Conservation (phyloP, 2,797 vertebrate species). For the Hemibagrus guttatus region DNA sequence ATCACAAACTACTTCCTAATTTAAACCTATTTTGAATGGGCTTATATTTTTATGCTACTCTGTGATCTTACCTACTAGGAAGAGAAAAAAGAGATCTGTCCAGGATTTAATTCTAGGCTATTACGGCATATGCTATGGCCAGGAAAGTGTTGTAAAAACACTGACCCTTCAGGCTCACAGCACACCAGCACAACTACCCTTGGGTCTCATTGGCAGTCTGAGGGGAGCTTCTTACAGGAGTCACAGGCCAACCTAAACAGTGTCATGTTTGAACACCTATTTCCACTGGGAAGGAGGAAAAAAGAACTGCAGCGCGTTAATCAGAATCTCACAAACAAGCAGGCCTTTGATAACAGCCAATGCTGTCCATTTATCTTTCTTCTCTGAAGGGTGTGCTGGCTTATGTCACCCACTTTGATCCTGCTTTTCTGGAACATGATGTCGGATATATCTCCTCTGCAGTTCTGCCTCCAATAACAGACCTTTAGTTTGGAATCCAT, state of each 20-base stretch:
- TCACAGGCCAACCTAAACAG: slow-evolving; percentile 75
- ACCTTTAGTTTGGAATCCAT: slow-evolving; percentile 58
- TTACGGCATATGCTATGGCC: slow-evolving; percentile 62
- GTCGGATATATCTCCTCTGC: slow-evolving; percentile 58
- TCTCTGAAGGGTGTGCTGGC: slow-evolving; percentile 67
- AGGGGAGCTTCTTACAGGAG: slow-evolving; percentile 63
- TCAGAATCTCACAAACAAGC: slow-evolving; percentile 73
- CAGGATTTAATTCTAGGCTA: slow-evolving; percentile 58
- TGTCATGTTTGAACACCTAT: slow-evolving; percentile 80
- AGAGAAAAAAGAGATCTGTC: slow-evolving; percentile 45
- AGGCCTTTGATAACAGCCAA: slow-evolving; percentile 73
- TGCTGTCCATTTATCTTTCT: slow-evolving; percentile 70
- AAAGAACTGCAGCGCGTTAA: slow-evolving; percentile 64
- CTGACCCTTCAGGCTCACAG: slow-evolving; percentile 57
- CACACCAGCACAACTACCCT: slow-evolving; percentile 59
- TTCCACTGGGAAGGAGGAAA: slow-evolving; percentile 67
- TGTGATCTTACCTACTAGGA: neutral
- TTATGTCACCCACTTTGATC: slow-evolving; percentile 77
- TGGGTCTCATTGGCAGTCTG: slow-evolving; percentile 42
- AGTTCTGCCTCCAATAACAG: slow-evolving; percentile 59
- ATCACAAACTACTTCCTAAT: neutral
- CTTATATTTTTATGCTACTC: neutral
- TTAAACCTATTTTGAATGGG: neutral
- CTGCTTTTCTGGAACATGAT: slow-evolving; percentile 58
- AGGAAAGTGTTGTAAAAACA: slow-evolving; percentile 67